Evolutionary conservation across 2,888 invertebrate genomes (phyloP).

Genomic region (Drosophila heteroneura): DNA sequence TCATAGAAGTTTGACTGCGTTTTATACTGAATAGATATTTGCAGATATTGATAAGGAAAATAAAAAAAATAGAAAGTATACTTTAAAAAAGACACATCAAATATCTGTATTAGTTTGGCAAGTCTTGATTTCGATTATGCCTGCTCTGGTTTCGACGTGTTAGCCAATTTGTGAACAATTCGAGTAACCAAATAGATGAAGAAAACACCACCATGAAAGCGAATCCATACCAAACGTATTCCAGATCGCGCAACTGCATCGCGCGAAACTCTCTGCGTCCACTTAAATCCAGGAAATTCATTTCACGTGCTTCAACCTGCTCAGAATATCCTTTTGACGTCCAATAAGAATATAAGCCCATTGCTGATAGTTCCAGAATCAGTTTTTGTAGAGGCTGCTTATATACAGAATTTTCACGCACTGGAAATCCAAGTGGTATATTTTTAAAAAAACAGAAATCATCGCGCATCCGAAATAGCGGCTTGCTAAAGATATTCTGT

Average conservation of each 20-base stretch:
- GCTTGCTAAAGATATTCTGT: conserved; percentile 75
- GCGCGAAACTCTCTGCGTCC: conserved; percentile 57
- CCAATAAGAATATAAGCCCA: conserved; percentile 71
- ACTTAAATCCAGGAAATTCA: conserved; percentile 65
- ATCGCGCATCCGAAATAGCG: conserved; percentile 68
- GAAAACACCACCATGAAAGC: conserved; percentile 58
- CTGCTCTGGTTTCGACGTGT: background rate
- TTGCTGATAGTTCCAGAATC: conserved; percentile 64
- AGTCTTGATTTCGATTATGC: background rate
- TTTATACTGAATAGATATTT: background rate
- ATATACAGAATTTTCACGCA: conserved; percentile 78
- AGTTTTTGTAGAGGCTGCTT: conserved; percentile 57
- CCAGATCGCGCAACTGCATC: conserved; percentile 73
- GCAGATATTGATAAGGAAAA: background rate
- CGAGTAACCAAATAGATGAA: conserved; percentile 54
- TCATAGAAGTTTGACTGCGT: background rate
- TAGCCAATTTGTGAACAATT: conserved; percentile 35
- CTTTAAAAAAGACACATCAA: background rate
- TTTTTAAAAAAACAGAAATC: conserved; percentile 78
- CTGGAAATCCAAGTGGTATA: conserved; percentile 75
- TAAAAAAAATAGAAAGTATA: background rate
- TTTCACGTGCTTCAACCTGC: conserved; percentile 63
- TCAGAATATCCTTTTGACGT: conserved; percentile 63
- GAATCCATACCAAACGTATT: conserved; percentile 74
- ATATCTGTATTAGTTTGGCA: background rate